phyloP scores from a whole-genome alignment of 2,888 invertebrate genomes.

The Acleris laterana region DNA sequence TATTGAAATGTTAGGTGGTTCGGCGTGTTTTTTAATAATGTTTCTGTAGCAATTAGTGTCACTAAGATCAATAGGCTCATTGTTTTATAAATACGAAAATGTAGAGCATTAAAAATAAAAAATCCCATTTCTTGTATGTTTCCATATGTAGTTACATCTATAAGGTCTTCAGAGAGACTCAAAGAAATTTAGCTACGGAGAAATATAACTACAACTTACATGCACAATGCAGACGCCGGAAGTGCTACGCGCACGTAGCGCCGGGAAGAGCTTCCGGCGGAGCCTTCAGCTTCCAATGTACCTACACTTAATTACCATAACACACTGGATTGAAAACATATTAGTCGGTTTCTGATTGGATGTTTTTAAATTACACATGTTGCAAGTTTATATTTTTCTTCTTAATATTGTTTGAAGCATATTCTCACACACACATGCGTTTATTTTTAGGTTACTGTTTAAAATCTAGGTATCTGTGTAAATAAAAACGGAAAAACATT shows the following conservation, averaged over 20 bases:
- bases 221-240: slow-evolving; percentile 28
- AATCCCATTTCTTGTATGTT: no score
- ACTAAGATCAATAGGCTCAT: no score
- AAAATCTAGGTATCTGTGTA: background rate
- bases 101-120: no score
- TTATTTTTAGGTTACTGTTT: no score
- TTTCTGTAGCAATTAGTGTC: background rate
- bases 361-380: background rate
- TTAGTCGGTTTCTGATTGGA: background rate
- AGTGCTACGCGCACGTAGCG: slow-evolving; percentile 35
- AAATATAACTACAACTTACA: no score
- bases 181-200: no score
- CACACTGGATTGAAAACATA: background rate
- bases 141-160: no score
- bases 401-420: background rate
- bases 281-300: slow-evolving; percentile 10
- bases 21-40: background rate
- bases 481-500: background rate
- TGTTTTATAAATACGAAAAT: no score
- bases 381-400: background rate
- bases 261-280: slow-evolving; percentile 31
- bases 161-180: no score
- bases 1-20: background rate
- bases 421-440: background rate
- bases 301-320: background rate